A percentile compares a stretch with the other conserved stretches of the same genome.
These are phyloP conservation scores for Emys orbicularis DNA, from an alignment of 2,797 vertebrate species.

Conservation along the genomic window DNA sequence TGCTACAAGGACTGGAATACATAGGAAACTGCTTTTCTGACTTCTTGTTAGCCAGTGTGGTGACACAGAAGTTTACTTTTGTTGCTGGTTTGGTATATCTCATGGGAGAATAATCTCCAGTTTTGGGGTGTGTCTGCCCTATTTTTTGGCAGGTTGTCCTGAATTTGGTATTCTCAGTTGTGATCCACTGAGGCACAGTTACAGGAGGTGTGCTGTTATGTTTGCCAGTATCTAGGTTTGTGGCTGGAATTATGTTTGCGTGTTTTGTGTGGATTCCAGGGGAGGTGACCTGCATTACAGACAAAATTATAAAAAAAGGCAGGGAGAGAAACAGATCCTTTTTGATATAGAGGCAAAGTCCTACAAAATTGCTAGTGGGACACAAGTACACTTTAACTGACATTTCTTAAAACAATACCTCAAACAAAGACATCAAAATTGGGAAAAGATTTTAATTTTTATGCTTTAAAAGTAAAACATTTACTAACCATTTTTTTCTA, in stretches of 20 bases:
- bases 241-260: neutral
- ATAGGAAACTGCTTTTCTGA: too few relatives aligned
- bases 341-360: neutral
- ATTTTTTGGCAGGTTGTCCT: too few relatives aligned
- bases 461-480: constrained; percentile 30
- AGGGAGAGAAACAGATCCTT: neutral
- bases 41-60: too few relatives aligned
- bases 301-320: neutral
- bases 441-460: neutral
- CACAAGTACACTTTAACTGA: neutral
- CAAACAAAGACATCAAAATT: constrained; percentile 10
- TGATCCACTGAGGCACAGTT: too few relatives aligned
- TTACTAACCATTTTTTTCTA: constrained; percentile 83
- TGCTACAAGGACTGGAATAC: too few relatives aligned
- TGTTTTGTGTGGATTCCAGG: neutral
- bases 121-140: too few relatives aligned
- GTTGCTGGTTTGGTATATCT: too few relatives aligned
- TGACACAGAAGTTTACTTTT: too few relatives aligned
- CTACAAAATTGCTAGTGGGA: neutral
- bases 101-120: too few relatives aligned
- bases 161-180: too few relatives aligned
- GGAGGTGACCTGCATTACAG: neutral
- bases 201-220: neutral
- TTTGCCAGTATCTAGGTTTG: neutral
- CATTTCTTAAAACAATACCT: neutral